Conservation (phyloP, 2,888 invertebrate genomes). For the Xestia sexstrigata region DNA sequence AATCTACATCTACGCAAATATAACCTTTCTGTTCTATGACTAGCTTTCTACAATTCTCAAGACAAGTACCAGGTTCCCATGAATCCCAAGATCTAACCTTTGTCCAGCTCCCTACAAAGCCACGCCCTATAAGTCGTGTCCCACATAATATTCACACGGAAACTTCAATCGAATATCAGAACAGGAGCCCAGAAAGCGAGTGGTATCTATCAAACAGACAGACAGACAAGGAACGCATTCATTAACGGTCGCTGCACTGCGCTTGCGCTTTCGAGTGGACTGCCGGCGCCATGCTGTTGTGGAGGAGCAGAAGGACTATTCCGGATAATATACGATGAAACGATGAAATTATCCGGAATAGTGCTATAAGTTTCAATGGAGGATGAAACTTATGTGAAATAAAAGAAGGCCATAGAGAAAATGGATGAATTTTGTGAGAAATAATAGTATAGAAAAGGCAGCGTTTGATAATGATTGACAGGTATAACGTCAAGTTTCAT, state of each 20-base stretch:
- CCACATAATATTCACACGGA: constrained; percentile 65
- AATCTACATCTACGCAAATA: neutral
- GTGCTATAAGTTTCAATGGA: too few relatives aligned
- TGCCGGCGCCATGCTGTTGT: constrained; percentile 27
- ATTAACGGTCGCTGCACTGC: constrained; percentile 75
- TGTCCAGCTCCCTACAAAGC: constrained; percentile 12
- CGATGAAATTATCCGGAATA: too few relatives aligned
- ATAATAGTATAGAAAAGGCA: neutral
- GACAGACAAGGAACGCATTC: constrained; percentile 73
- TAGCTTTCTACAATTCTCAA: neutral
- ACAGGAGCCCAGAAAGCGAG: constrained; percentile 55
- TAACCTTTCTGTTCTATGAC: neutral
- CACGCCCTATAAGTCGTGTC: neutral
- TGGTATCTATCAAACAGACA: constrained; percentile 70
- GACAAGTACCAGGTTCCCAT: constrained; percentile 1
- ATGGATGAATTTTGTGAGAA: neutral
- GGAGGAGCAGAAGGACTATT: constrained; percentile 39
- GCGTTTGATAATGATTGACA: neutral
- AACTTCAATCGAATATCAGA: constrained; percentile 63
- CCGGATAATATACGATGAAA: too few relatives aligned
- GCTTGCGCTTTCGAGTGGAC: constrained; percentile 69
- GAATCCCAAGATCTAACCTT: neutral
- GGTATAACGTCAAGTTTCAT: neutral
- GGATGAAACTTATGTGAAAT: neutral
- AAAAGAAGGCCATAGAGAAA: neutral